Base-by-base conservation (phyloP, 53 echinoderm and acorn worm species). In the Zoroaster sp. region DNA sequence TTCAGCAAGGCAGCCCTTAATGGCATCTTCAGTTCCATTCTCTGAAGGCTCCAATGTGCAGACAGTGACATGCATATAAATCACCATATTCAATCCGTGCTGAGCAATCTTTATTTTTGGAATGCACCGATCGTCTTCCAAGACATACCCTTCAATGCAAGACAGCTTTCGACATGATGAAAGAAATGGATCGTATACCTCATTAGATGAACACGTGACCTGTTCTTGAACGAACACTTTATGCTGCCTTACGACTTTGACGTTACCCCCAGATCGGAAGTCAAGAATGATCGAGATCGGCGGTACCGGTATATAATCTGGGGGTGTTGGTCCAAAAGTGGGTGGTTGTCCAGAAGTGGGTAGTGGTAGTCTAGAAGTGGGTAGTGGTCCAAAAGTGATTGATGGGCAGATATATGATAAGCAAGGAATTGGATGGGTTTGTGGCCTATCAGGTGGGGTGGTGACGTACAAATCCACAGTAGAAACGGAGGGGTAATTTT, bases 151-250 rank as follows among this genome's bases (percentile, higher is more conserved):
- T 4, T 21, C 12, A 25, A 6, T 34, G 53, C 15, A 89, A 25
- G 54, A 59, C 69, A 89, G 44, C 25, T 51, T 35, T 20, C 69
- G 79, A 44, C 89, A 89, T 45, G 35, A 0, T 31, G 51, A 38
- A 35, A 20, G 38, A 28, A 89, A 89, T 18, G 80, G 89, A 23
- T 89, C 89, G 72, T 72, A 89, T 1, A 80, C 89, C 36, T 89
- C 49, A 21, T 52, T 10, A 15, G 15, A 28, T 14, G 38, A 43
- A 14, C 89, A 89, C 5, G 70, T 30, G 1, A 89, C 80, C 15
- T 15, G 70, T 39, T 79, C 40, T 15, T 38, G 2, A n/a, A 70
- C 69, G 25, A 89, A 70, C 5, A 80, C 78, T 4, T 13, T 52
- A 32, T 51, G 37, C 20, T 77, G 7, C 4, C 69, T 72, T 34